These are phyloP conservation scores for Collichthys lucidus DNA, from an alignment of 2,113 vertebrate genomes.

Conservation along the genomic window DNA sequence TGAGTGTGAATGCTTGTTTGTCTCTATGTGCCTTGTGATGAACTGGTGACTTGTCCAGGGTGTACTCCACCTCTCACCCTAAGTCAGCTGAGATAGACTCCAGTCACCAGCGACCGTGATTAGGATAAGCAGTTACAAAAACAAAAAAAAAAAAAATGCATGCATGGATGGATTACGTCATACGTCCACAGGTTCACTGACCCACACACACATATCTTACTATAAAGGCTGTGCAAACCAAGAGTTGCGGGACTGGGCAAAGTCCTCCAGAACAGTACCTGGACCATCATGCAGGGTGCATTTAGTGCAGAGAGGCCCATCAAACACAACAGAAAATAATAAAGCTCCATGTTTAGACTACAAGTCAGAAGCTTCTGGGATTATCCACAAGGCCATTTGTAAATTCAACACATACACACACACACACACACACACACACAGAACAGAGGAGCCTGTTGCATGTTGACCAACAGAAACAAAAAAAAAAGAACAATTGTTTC, in stretches of 20 bases:
- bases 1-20: too few species aligned
- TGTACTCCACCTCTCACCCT: too few species aligned
- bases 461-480: conserved; percentile 35
- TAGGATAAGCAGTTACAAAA: too few species aligned
- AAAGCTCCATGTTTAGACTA: conserved; percentile 29
- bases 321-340: conserved; percentile 20
- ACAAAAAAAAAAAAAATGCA: too few species aligned
- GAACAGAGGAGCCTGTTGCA: conserved; percentile 14
- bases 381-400: conserved; percentile 24
- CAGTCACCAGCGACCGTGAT: too few species aligned
- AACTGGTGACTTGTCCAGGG: too few species aligned
- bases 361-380: conserved; percentile 63
- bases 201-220: neutral
- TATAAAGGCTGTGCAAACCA: conserved; percentile 5
- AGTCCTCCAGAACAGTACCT: conserved; percentile 33
- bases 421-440: conserved; percentile 39
- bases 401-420: conserved; percentile 11
- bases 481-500: conserved; percentile 12
- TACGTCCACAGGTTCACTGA: conserved; percentile 24
- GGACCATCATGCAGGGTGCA: neutral
- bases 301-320: conserved; percentile 7
- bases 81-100: too few species aligned
- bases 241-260: conserved; percentile 26
- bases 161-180: neutral
- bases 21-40: too few species aligned